Evolutionary conservation across 2,113 vertebrate genomes (phyloP).

Genomic region (Seriola aureovittata): DNA sequence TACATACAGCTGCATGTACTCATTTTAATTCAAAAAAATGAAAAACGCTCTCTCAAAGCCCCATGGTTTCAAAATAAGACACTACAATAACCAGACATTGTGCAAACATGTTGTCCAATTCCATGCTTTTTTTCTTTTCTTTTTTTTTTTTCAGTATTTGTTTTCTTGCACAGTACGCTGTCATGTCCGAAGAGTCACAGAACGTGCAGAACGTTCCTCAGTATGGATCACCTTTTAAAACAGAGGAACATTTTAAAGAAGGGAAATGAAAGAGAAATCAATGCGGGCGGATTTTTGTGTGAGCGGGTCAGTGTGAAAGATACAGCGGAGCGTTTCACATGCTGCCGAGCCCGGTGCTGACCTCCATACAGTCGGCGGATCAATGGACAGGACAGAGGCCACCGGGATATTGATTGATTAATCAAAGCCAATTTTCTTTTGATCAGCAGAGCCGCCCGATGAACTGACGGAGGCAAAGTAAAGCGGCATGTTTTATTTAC

Average conservation of each 20-base stretch:
- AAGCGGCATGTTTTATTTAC: conserved; percentile 79
- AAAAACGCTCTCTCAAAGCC: too few species aligned
- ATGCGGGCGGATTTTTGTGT: conserved; percentile 57
- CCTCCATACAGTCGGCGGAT: conserved; percentile 67
- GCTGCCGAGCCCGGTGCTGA: conserved; percentile 53
- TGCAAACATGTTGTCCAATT: neutral
- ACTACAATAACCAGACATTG: neutral
- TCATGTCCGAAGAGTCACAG: neutral
- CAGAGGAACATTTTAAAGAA: conserved; percentile 31
- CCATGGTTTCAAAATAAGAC: neutral
- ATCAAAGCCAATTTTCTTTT: conserved; percentile 82
- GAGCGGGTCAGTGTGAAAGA: conserved; percentile 65
- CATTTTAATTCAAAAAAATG: too few species aligned
- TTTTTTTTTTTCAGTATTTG: too few species aligned
- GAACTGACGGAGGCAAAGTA: conserved; percentile 57
- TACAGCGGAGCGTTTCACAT: conserved; percentile 53
- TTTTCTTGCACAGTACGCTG: neutral
- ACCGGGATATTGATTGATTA: conserved; percentile 79
- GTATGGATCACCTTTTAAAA: conserved; percentile 24
- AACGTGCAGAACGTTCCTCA: neutral
- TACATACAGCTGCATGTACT: too few species aligned
- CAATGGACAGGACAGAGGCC: conserved; percentile 71
- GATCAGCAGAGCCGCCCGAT: conserved; percentile 72
- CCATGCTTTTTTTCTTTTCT: too few species aligned
- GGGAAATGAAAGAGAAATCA: conserved; percentile 52